Evolutionary conservation across 2,888 invertebrate species (phyloP).

Genomic region (Apodemia duryi): DNA sequence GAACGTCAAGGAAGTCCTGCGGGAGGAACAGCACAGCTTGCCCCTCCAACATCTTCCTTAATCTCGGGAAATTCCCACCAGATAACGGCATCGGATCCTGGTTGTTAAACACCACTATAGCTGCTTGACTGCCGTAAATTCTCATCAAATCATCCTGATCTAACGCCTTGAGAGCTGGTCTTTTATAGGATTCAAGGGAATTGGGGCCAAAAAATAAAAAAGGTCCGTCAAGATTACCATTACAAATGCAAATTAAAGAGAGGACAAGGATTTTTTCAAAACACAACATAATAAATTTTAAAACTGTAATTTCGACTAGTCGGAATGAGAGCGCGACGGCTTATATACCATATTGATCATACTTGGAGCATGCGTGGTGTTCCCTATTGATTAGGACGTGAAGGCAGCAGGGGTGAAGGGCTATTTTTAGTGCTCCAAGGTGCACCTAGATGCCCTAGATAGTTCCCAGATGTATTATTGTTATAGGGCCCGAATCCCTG

Average conservation of each 20-base stretch:
- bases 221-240: conserved; percentile 74
- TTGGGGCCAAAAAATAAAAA: conserved; percentile 81
- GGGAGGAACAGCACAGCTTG: conserved; percentile 74
- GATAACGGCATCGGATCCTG: conserved; percentile 77
- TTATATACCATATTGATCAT: background rate
- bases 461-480: background rate
- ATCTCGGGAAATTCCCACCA: conserved; percentile 73
- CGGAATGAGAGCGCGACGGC: background rate
- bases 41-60: conserved; percentile 75
- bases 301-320: background rate
- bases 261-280: conserved; percentile 2
- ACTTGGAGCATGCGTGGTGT: conserved; percentile 1
- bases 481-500: background rate
- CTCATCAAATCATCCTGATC: conserved; percentile 77
- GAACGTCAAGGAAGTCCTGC: conserved; percentile 77
- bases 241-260: conserved; percentile 6
- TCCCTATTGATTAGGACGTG: background rate
- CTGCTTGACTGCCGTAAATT: conserved; percentile 78
- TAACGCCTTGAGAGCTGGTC: conserved; percentile 72
- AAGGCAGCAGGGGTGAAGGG: background rate
- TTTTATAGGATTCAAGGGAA: conserved; percentile 61
- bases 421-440: background rate
- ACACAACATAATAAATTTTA: background rate
- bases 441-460: conserved; percentile 1
- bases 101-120: conserved; percentile 80